Base-by-base conservation (phyloP, 2,888 invertebrate genomes). In the Drosophila cracens region DNA sequence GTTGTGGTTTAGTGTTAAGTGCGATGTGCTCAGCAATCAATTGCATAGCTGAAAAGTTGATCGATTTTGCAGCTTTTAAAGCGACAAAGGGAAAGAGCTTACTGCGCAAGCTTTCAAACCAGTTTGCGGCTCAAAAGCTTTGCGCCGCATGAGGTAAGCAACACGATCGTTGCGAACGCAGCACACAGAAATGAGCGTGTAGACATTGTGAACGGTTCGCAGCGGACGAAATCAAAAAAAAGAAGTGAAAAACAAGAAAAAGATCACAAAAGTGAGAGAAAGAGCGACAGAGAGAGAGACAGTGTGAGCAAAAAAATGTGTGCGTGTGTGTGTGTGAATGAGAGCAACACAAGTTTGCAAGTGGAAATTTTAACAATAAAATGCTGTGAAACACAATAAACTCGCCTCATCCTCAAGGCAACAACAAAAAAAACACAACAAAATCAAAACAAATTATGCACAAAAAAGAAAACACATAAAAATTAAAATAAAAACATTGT, bases 171-270 rank as follows among this genome's bases (percentile, higher is more conserved):
- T 53, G 74, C 81, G 75, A 82, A 75, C 75, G 73, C 79, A 78
- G 76, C 80, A 72, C 67, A 76, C 92, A 91, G 87, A 91, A 90
- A 80, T 89, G 90, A 91, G 90, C 92, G 91, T 89, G 87, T 83
- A 90, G 89, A 90, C 88, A 74, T 86, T 76, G 91, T 89, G 91
- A 91, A 88, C 92, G 91, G 91, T 91, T 81, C 85, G 74, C 77
- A 90, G 83, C 87, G 79, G 87, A 89, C 59, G 74, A 80, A 31
- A 31, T 33, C 27, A 65, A 40, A 63, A 62, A 62, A 51, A 51
- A 53, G 51, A 48, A 62, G 74, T 31, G 64, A 54, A 66, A 13
- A 70, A 48, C 43, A 56, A 62, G 52, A 58, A 56, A 70, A 62
- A 66, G 68, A 63, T 57, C 38, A 34, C 43, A 68, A 64, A 46